phyloP scores from a whole-genome alignment of 2,797 vertebrate genomes.

The Falco cherrug region DNA sequence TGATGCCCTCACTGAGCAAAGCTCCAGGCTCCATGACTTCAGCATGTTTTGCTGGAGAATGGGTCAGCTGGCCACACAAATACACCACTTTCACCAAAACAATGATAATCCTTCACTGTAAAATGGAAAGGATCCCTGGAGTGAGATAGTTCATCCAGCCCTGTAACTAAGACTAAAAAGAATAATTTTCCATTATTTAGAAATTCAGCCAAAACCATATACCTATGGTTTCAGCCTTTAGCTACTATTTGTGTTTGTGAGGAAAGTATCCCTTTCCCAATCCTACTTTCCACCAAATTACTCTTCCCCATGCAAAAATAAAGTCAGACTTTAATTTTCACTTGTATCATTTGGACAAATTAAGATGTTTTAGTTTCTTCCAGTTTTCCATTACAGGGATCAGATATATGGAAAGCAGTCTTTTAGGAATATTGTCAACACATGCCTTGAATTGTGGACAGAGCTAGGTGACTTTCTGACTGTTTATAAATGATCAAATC shows the following conservation, averaged over 20 bases:
- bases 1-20: neutral
- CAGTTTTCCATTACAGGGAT: neutral
- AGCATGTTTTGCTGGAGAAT: neutral
- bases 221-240: neutral
- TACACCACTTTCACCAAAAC: fast-evolving
- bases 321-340: neutral
- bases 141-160: neutral
- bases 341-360: neutral
- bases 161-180: neutral
- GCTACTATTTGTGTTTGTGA: neutral
- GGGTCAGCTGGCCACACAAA: neutral
- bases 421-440: neutral
- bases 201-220: neutral
- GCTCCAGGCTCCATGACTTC: neutral
- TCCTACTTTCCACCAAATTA: neutral
- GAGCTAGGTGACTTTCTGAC: neutral
- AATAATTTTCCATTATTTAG: neutral
- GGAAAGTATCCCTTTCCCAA: neutral
- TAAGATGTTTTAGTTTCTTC: neutral
- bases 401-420: neutral
- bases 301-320: neutral
- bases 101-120: too few relatives aligned
- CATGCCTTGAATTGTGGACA: neutral
- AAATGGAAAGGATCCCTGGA: neutral
- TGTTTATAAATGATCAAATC: neutral